Base-by-base conservation (phyloP, 1,140 invertebrate species). In the Asobara japonica region DNA sequence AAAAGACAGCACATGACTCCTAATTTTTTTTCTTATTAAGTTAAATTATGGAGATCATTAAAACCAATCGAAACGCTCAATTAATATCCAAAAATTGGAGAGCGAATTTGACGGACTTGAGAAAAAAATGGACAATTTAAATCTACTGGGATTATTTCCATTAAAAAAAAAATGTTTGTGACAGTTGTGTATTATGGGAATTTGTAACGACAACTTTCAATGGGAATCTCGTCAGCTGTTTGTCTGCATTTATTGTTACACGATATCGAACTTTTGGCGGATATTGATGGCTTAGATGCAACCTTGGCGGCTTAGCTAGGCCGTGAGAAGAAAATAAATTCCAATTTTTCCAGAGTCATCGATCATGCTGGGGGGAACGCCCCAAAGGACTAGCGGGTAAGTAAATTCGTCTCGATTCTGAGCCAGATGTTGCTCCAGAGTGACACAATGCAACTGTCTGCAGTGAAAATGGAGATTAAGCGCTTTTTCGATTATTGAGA, bases 381-480 rank as follows among this genome's bases (percentile, higher is more conserved):
- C 22, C 51, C 22, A 22, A 25, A 51, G 25, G 10, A 65, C 16
- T 38, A 13, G 11, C 16, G 36, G 31, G 33, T 41, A 66, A 66
- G 41, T 66, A 66, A 66, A 66, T 80, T 82, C 69, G 72, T 78
- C 73, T 70, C 73, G 74, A 76, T 76, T 80, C 71, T 72, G 69
- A 74, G 30, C 25, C 74, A 72, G 79, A 82, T 84, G 85, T 85
- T 85, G 82, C 73, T 64, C 16, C 22, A 6, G 22, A 7, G 31
- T 64, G 29, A 45, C 31, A 38, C 31, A 66, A 33, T 38, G 31
- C 64, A 66, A 20, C 31, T 41, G 41, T 38, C 33, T 41, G 31
- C 36, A 45, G 31, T 16, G 10, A 3, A 22, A 65, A 65, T 10
- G 27, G 29, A 16, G 61, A 64, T 64, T 36, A 30, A 31, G 27